Evolutionary conservation across 2,797 vertebrate genomes (phyloP), one percentile per base, ranked within the genome.

Genomic region (Paedocypris micromegethes): DNA sequence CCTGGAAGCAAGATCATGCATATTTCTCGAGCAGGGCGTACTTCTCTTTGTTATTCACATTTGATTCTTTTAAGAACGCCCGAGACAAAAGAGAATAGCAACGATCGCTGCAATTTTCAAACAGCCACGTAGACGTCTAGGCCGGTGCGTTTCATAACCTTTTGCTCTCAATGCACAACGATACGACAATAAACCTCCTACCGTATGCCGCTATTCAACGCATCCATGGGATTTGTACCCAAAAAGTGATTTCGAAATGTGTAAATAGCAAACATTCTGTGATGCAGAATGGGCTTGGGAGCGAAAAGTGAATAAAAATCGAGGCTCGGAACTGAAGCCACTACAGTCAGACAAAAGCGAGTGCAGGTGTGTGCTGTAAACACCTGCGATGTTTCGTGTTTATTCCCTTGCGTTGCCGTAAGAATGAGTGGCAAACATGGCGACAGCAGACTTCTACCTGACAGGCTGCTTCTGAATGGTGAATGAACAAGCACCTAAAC

Each of bases 1-100:
- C 88, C 88, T 86, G 87, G 80, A 23, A 88, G 83, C 82, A 79
- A 54, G 72, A 83, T 86, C 81, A 83, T 82, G 84, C 89, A 87
- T 86, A 89, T 88, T 86, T 85, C 72, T 72, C 72, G 64, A 52
- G 62, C 74, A 72, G 74, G 43, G 55, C 69, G 68, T 62, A 69
- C 65, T 70, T 72, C 72, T 76, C 74, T 79, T 76, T 78, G 77
- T 76, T 79, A 74, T 69, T 72, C 76, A 70, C 72, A 58, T 78
- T 76, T 70, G 60, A 80, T 76, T 80, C 72, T 56, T 58, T 59
- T 55, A 68, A 61, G 60, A 62, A 45, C 4, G 72, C 23, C 48
- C 48, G 50, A 50, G 5, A 47, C 47, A 41, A 41, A 37, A 58
- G 70, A 68, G 61, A 64, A 4, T 63, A 65, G 76, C 76, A 75